Evolutionary conservation across 1,140 invertebrate species (phyloP), one percentile per base, ranked within the genome.

Genomic region (Drosophila funebris): DNA sequence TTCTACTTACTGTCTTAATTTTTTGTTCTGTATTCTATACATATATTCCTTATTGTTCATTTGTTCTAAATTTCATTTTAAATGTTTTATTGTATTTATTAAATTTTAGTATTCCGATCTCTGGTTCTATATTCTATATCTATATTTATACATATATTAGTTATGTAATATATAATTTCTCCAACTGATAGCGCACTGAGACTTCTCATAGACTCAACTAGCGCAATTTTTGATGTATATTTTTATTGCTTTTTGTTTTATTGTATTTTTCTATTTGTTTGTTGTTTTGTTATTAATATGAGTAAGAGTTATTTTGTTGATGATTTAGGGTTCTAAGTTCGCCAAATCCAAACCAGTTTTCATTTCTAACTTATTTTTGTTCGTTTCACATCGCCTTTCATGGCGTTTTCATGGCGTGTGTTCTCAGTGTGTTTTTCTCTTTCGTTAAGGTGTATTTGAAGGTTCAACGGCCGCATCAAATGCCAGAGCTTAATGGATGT

Each of bases 351-450:
- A 85, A 85, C 82, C 82, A 85, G 82, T 85, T 85, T 85, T 71
- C 82, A 85, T 87, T 87, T 87, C 74, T 76, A 81, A 78, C 77
- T 87, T 85, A 81, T 75, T 87, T 78, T 85, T 66, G 82, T 87
- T 81, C 64, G 82, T 75, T 87, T 85, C 77, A 70, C 81, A 80
- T 80, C 60, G 62, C 37, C 61, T 64, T 56, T 54, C 43, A 46
- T 22, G n/a, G 22, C 20, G 14, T 46, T 29, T 41, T 43, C 16
- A 16, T 37, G 37, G 57, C 73, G 68, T 78, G 54, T 57, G 52
- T 72, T 64, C 37, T 56, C 27, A 48, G 53, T 75, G 50, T 72
- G 61, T 61, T 79, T 84, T 77, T 84, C 64, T 85, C 80, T 78
- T 71, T 79, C 68, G 58, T 54, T 70, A 68, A 72, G 81, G 76